Conservation (phyloP, 2,113 vertebrate species). For the Peromyscus maniculatus region DNA sequence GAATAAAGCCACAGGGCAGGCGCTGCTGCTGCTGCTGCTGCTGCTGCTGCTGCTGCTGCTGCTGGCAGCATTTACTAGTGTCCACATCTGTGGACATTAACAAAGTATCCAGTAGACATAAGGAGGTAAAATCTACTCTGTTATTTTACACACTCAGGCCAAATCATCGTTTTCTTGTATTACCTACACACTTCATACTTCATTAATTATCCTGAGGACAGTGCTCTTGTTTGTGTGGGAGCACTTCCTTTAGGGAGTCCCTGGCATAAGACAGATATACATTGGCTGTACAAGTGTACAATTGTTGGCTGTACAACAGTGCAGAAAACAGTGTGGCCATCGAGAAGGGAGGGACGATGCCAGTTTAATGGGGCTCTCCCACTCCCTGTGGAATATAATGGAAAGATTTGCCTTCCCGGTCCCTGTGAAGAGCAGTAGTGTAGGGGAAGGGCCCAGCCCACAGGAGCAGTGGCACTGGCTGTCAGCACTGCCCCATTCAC, state of each 20-base stretch:
- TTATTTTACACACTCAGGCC: slow-evolving; percentile 32
- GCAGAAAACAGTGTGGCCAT: neutral
- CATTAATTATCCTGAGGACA: slow-evolving; percentile 58
- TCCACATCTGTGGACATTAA: slow-evolving; percentile 61
- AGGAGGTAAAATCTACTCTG: slow-evolving; percentile 54
- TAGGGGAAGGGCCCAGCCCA: neutral
- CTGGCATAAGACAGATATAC: neutral
- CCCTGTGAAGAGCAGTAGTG: neutral
- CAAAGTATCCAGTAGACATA: slow-evolving; percentile 49
- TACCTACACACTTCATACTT: neutral
- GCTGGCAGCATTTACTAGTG: slow-evolving; percentile 48
- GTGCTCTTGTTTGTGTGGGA: neutral
- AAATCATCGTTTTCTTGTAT: neutral
- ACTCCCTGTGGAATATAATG: neutral
- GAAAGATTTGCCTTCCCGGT: neutral
- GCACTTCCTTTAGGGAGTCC: neutral
- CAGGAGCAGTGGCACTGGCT: neutral
- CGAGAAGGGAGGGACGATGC: neutral
- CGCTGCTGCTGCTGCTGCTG: neutral
- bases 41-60: slow-evolving; percentile 13
- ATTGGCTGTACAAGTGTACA: neutral
- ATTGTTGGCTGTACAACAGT: neutral
- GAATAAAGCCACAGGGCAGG: slow-evolving; percentile 74
- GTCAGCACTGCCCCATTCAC: neutral
- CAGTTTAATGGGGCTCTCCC: neutral